Evolutionary conservation across 2,797 vertebrate species (phyloP), one percentile per base, ranked within the genome.

Genomic region (Microctenopoma steveboyesi): DNA sequence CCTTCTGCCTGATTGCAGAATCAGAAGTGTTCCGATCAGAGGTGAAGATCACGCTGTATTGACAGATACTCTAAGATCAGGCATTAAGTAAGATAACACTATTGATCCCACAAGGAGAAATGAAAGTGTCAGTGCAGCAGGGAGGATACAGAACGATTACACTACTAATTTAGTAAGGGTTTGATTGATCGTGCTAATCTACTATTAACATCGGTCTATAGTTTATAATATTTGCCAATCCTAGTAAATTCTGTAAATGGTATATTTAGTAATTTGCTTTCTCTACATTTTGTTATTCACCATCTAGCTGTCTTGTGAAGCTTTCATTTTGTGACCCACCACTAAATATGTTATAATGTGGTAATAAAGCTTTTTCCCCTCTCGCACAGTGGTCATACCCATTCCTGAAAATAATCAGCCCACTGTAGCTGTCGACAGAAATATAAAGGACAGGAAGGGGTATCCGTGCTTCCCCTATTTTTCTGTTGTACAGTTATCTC

Each of bases 361-460:
- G 30, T 33, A 33, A 33, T 39, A 33, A 53, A 37, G 37, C 8
- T 45, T 50, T 57, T 46, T 55, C 37, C 37, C n/a, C 27, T 18
- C 15, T 45, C 30, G 13, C 46, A 22, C 43, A 57, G 49, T 7
- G 25, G 22, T 37, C 6, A 4, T 51, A 40, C 30, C 33, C 64
- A 69, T 59, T 59, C 53, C 57, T 48, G 39, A 51, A 33, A 62
- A 51, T 45, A 66, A 73, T 59, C 25, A 47, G 43, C 10, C 39
- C 35, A 12, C 12, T 66, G 47, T 73, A 46, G 42, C 72, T 62
- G 42, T 48, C 42, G 62, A 11, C 27, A 12, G 40, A 52, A 30
- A 49, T 68, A 14, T 56, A 33, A 45, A 60, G 27, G 59, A 56
- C 71, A 63, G 64, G 22, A 22, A 22, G 22, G 22, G 2, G 69